These are phyloP conservation scores for Platanista minor DNA, from an alignment of 2,113 vertebrate genomes.

Conservation along the genomic window DNA sequence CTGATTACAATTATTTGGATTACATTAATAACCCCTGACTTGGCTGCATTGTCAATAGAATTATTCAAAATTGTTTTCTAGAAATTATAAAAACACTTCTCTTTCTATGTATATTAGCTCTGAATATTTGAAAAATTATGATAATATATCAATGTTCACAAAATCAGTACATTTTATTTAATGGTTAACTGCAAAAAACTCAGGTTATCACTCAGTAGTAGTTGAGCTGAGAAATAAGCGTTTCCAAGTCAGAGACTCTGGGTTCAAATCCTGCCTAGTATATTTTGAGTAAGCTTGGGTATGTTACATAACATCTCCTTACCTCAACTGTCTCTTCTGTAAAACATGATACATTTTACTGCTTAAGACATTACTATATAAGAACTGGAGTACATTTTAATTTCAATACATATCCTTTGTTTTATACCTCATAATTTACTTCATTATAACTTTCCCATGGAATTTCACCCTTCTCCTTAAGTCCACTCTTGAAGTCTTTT, in stretches of 20 bases:
- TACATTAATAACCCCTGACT: neutral
- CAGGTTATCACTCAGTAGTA: neutral
- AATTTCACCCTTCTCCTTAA: neutral
- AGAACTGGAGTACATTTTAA: neutral
- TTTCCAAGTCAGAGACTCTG: neutral
- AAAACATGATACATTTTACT: neutral
- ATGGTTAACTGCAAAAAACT: neutral
- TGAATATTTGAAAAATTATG: neutral
- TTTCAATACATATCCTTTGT: neutral
- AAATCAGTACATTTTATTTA: neutral
- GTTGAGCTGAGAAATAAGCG: neutral
- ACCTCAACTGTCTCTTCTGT: neutral
- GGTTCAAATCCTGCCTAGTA: neutral
- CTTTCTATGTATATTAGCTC: neutral
- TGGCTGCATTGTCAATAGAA: neutral
- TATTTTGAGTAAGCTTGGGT: neutral
- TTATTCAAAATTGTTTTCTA: neutral
- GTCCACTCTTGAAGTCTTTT: neutral
- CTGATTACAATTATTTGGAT: neutral
- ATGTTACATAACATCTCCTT: neutral
- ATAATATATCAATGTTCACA: neutral
- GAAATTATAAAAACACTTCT: neutral
- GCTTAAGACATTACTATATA: neutral
- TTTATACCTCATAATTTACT: neutral
- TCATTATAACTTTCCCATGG: neutral